Base-by-base conservation (phyloP, 2,888 invertebrate species). In the Parnassius smintheus region DNA sequence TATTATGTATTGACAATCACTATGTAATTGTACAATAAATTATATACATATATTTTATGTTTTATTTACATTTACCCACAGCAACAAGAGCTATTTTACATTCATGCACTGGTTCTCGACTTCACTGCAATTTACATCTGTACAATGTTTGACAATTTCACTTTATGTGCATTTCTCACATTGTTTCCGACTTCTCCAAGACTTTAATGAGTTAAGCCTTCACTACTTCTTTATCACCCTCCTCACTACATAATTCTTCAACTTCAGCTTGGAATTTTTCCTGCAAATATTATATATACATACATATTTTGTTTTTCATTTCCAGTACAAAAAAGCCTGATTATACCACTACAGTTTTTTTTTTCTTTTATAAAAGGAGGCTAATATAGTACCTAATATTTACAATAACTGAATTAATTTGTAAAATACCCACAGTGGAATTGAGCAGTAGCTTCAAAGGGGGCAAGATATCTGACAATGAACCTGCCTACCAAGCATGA, bases 221-320 rank as follows among this genome's bases (percentile, higher is more conserved):
- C 59, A 91, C 78, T 66, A 83, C 72, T 75, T 93, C 93, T 64
- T 89, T 93, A n/a, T 93, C 90, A 59, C 90, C 92, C 61, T 93
- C 92, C 59, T 93, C 93, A 55, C 92, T 88, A 18, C 86, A 77
- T 56, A 93, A 80, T 74, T 94, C 94, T 68, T 93, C 93, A 56
- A 89, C 87, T 72, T 94, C 94, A 0, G 93, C 93, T 76, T 92
- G 91, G 65, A 93, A 93, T 75, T 93, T 93, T 62, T 93, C 93
- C 94, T 93, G 69, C 10, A 82, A 53, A 49, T 13, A 49, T n/a
- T 11, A 11, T 18, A 18, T 18, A 18, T 18, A 18, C 18, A 18
- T 18, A 18, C 18, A 18, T 7, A 35, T 2, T 35, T 35, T 35
- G 35, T 3, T 35, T 35, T 35, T 35, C 35, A 35, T 35, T 35